Conservation (phyloP, 2,797 vertebrate genomes). For the Nyctalus aviator region DNA sequence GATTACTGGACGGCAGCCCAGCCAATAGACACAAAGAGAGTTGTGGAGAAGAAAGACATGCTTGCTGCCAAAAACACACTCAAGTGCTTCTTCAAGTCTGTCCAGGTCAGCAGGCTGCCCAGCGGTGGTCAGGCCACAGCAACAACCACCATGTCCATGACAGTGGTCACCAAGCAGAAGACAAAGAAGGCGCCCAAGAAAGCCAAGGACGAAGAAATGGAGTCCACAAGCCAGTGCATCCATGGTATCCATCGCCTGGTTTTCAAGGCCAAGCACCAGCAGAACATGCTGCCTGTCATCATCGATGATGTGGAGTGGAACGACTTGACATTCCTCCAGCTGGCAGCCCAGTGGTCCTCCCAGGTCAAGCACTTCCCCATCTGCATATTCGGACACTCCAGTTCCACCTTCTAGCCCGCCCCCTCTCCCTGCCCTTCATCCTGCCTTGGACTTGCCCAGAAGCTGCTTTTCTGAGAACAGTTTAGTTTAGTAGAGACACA, state of each 20-base stretch:
- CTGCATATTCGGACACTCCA: conserved; percentile 91
- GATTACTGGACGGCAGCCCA: too few species aligned
- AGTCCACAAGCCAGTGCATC: too few species aligned
- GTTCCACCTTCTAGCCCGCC: too few species aligned
- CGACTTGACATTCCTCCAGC: conserved; percentile 89
- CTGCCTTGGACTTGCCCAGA: too few species aligned
- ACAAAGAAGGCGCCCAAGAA: too few species aligned
- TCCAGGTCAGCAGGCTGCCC: conserved; percentile 98
- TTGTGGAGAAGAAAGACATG: conserved; percentile 90
- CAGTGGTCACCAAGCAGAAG: conserved; percentile 85
- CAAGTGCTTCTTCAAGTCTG: conserved; percentile 99
- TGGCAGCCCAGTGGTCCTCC: too few species aligned
- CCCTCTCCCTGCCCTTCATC: too few species aligned
- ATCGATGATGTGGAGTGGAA: conserved; percentile 98
- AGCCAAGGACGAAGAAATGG: too few species aligned
- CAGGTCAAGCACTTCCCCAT: conserved; percentile 99
- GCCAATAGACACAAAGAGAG: too few species aligned
- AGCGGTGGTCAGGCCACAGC: conserved; percentile 89
- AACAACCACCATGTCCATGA: conserved; percentile 97
- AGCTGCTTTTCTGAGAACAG: too few species aligned
- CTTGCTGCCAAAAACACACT: conserved; percentile 96
- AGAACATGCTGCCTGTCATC: conserved; percentile 97
- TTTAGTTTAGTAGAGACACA: too few species aligned
- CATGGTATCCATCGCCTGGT: too few species aligned
- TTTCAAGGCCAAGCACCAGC: conserved; percentile 97